Conservation (phyloP, 2,113 vertebrate genomes). For the Microcebus griseorufus region DNA sequence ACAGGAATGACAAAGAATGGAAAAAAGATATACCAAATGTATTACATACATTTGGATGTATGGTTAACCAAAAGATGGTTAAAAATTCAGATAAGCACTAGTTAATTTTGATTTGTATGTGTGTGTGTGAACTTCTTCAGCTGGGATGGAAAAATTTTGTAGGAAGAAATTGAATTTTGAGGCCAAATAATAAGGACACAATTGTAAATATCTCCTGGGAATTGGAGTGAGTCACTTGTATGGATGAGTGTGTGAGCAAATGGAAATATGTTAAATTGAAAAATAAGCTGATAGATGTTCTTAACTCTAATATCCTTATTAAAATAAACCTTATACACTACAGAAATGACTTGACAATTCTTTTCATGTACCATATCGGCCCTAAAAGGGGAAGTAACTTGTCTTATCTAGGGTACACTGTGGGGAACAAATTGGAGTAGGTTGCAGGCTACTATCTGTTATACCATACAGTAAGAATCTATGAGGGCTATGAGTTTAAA, state of each 20-base stretch:
- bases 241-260: neutral
- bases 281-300: neutral
- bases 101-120: neutral
- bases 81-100: neutral
- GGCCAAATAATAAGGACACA: neutral
- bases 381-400: neutral
- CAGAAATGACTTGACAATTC: neutral
- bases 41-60: neutral
- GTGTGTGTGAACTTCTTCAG: neutral
- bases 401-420: neutral
- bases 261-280: neutral
- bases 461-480: neutral
- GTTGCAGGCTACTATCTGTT: neutral
- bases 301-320: neutral
- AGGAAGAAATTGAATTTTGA: neutral
- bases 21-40: neutral
- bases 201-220: neutral
- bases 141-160: neutral
- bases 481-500: too few species aligned
- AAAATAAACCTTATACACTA: too few species aligned
- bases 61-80: neutral
- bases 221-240: neutral
- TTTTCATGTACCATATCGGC: neutral
- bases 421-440: neutral
- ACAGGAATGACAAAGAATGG: neutral